Evolutionary conservation across 35 echinoderm and acorn worm genomes (phyloP), one percentile per base, ranked within the genome.

Genomic region (Heliocidaris erythrogramma): DNA sequence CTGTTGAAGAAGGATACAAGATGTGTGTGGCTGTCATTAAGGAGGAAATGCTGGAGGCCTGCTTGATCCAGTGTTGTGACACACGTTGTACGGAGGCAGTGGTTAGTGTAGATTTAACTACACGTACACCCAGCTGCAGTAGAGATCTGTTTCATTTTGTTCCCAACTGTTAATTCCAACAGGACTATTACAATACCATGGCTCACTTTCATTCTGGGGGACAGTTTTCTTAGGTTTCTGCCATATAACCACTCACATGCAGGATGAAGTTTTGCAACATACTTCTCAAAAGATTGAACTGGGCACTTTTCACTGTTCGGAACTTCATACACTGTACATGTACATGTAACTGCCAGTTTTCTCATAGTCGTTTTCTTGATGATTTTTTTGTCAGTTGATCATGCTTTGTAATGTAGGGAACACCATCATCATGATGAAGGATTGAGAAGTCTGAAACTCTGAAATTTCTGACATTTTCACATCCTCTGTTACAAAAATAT

Each of bases 121-220:
- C n/a, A n/a, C n/a, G n/a, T 85, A 59, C 96, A 96, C 7, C 90
- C 90, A 32, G 96, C 96, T 53, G 27, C 30, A 32, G 88, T 94
- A 48, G 96, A 94, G 21, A 96, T 96, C 7, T 18, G 47, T 61
- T 94, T 96, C 24, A 95, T 94, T 85, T 96, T 96, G 71, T 94
- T 93, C 9, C 48, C 30, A 7, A 95, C 30, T 24, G 90, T 93
- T 92, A 12, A 65, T 95, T 35, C 94, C 94, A 21, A 95, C 30
- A 27, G 94, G 94, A 5, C 48, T 85, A 49, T 95, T 92, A 13
- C 47, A n/a, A 92, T 92, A 95, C 94, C 31, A 95, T 56, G 60
- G 35, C 18, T n/a, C n/a, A n/a, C n/a, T n/a, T n/a, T n/a, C n/a
- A n/a, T n/a, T n/a, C n/a, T n/a, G n/a, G n/a, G n/a, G n/a, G n/a